Evolutionary conservation across 2,888 invertebrate genomes (phyloP), one percentile per base, ranked within the genome.

Genomic region (Rhabditoides inermis): DNA sequence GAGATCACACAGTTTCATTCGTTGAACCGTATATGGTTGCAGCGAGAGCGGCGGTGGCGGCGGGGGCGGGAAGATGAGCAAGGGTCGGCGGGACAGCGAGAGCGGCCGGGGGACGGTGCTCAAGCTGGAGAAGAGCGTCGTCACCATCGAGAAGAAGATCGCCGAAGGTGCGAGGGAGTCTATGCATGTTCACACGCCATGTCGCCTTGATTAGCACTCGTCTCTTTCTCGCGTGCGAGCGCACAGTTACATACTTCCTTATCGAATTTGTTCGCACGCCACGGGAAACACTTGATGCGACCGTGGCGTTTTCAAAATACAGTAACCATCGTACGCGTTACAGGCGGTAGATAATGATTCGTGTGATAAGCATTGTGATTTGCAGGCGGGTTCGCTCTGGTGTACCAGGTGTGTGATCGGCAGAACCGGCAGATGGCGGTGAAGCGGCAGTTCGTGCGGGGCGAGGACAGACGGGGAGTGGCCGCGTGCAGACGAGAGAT

Each of bases 391-490:
- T 90, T 90, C 82, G 88, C 90, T 49, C 85, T 91, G 75, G 90
- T 90, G 37, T 90, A 88, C 80, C 82, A 89, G 72, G 89, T 87
- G 46, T 86, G 85, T 78, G 84, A 84, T 69, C 83, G 82, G 54
- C 73, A 76, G 49, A 83, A 83, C 53, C 84, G 85, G 68, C 73
- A 77, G 42, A 89, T 86, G 82, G 90, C 90, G 47, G 83, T 90
- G 56, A 90, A 90, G 79, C 83, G 90, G 61, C 87, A 90, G 85
- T 88, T 88, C 78, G 89, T 90, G 68, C 89, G 89, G 79, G 89
- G 88, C 79, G 88, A 89, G 73, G 84, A 85, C 26, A 60, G 55
- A 73, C 64, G 68, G 22, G 88, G 89, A 80, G 82, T 91, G 71
- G 85, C 85, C 77, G 87, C 88, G 63, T 88, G 88, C 71, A 87